These are phyloP conservation scores for Gorsachius goisagi DNA, from an alignment of 2,113 vertebrate species.

Conservation along the genomic window DNA sequence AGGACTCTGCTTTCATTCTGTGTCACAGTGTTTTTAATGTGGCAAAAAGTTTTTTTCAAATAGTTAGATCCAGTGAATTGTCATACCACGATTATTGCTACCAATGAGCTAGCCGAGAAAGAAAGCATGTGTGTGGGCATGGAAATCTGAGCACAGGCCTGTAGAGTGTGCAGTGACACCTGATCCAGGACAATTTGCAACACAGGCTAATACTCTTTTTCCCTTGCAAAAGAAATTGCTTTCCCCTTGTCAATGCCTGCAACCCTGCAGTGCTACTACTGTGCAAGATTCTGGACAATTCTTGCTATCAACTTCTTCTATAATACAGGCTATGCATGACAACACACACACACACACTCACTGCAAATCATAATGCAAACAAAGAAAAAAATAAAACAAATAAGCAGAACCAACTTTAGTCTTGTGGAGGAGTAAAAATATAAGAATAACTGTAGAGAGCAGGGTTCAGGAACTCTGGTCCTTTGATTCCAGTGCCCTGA, in stretches of 20 bases:
- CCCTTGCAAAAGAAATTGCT: not conserved
- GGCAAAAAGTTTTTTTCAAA: not conserved
- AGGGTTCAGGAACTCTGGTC: not conserved
- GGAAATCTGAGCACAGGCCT: conserved; percentile 6
- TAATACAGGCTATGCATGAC: not conserved
- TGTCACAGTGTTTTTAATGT: not conserved
- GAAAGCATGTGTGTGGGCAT: not conserved
- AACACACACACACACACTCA: not conserved
- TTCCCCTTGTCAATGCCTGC: not conserved
- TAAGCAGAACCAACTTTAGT: not conserved
- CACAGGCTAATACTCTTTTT: not conserved
- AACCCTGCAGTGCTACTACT: not conserved
- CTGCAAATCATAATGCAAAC: not conserved
- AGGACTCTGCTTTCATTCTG: not conserved
- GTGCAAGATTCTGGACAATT: not conserved
- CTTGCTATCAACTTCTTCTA: not conserved
- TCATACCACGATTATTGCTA: not conserved
- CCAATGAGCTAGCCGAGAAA: not conserved
- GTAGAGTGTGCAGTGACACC: not conserved
- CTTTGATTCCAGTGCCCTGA: not conserved
- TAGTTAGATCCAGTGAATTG: not conserved
- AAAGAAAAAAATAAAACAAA: not conserved
- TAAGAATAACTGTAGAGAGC: not conserved
- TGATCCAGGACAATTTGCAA: conserved; percentile 6
- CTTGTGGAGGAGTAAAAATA: not conserved